Evolutionary conservation across 1,140 invertebrate genomes (phyloP).

Genomic region (Calycopis cecrops): DNA sequence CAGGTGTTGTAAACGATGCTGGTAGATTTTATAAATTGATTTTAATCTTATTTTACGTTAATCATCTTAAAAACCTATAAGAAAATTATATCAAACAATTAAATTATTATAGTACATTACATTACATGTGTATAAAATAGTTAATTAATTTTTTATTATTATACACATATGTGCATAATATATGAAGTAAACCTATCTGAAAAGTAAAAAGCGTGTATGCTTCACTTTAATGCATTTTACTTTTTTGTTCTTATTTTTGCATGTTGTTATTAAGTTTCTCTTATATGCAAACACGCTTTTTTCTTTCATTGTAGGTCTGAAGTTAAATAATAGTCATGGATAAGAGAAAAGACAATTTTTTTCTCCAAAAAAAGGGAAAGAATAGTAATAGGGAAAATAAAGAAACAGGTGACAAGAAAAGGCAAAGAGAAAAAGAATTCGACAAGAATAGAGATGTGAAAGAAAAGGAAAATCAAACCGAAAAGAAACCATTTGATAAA

Average conservation of each 20-base stretch:
- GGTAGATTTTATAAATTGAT: too few relatives aligned
- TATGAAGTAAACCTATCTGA: slow-evolving; percentile 3
- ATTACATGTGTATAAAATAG: too few relatives aligned
- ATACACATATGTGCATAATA: not conserved
- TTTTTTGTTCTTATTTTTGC: slow-evolving; percentile 4
- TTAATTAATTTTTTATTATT: too few relatives aligned
- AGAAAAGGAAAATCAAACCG: slow-evolving; percentile 27
- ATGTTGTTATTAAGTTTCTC: slow-evolving; percentile 22
- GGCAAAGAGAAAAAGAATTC: slow-evolving; percentile 37
- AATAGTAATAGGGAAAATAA: slow-evolving; percentile 25
- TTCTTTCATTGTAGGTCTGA: slow-evolving; percentile 68
- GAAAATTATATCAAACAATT: too few relatives aligned
- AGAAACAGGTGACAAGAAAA: slow-evolving; percentile 29
- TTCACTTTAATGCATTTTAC: slow-evolving; percentile 21
- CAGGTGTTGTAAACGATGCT: too few relatives aligned
- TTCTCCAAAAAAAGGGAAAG: slow-evolving; percentile 40
- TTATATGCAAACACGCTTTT: slow-evolving; percentile 63
- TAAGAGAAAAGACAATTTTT: slow-evolving; percentile 49
- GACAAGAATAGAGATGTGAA: slow-evolving; percentile 35
- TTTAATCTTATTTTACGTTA: too few relatives aligned
- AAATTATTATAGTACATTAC: too few relatives aligned
- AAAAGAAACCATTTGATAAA: slow-evolving; percentile 78
- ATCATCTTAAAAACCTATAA: too few relatives aligned
- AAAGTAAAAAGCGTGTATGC: slow-evolving; percentile 58
- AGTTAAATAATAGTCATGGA: slow-evolving; percentile 45